Evolutionary conservation across 2,888 invertebrate genomes (phyloP), one percentile per base, ranked within the genome.

Genomic region (Napeogenes inachia): DNA sequence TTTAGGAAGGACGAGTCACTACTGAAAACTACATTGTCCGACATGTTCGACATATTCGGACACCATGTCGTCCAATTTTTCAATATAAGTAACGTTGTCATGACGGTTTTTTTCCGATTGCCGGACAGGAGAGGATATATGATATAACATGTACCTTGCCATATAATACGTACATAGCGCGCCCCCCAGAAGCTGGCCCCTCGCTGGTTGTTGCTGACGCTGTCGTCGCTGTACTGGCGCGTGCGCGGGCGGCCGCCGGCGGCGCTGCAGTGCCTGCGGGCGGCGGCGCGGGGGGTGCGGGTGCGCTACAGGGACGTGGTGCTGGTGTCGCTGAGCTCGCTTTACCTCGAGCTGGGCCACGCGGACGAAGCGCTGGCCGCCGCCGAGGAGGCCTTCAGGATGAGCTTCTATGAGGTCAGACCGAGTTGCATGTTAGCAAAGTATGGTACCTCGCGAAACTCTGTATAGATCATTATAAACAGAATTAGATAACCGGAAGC

Each of bases 151-250:
- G 21, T 21, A 21, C 21, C 21, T 21, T 21, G 21, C 21, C 21
- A 21, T 21, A 21, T 21, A 21, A 21, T 21, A 21, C 21, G 21
- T 21, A 45, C 3, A n/a, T 5, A 13, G 4, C 12, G n/a, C 12
- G 3, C 50, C 30, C 30, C 73, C 4, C 81, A 96, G 95, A 93
- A 93, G 81, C 84, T 93, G 57, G 95, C 94, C 0, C 94, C 95
- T 0, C 91, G 92, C 67, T 96, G 96, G 96, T 84, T 95, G 6
- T 78, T 95, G 30, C 93, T 93, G 71, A 94, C 94, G 12, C 77
- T 96, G 50, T 94, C 96, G 0, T 95, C 94, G 0, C 82, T 96
- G 21, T 95, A 96, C 80, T 96, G 96, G 96, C 91, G 96, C 8
- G 92, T 94, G 1, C 91, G 94, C 4, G 93, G 94, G 5, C 94